A percentile compares a stretch with the other conserved stretches of the same genome.
Evolutionary conservation across 2,888 invertebrate species (phyloP).

Genomic region (Pristionchus entomophagus): DNA sequence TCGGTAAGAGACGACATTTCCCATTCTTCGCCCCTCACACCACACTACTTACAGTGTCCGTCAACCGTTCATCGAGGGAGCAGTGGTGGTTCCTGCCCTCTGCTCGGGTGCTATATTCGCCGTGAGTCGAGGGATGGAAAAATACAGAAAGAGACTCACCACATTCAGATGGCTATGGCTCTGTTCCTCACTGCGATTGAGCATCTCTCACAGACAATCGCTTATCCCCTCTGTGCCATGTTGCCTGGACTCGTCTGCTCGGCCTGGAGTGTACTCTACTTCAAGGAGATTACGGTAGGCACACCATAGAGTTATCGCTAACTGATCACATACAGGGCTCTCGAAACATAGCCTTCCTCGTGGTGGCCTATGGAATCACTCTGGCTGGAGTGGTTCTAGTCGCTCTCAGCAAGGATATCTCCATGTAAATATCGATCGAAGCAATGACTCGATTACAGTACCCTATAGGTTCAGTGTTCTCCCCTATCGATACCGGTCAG

Average conservation of each 20-base stretch:
- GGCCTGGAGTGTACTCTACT: constrained; percentile 77
- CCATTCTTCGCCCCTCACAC: constrained; percentile 24
- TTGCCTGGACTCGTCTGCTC: constrained; percentile 77
- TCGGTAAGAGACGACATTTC: constrained; percentile 54
- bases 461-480: constrained; percentile 46
- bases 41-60: constrained; percentile 49
- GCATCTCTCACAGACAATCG: constrained; percentile 77
- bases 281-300: constrained; percentile 78
- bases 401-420: constrained; percentile 52
- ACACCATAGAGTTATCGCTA: not conserved
- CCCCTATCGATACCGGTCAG: constrained; percentile 21
- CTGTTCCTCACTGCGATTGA: constrained; percentile 78
- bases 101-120: constrained; percentile 78
- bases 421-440: constrained; percentile 39
- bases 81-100: constrained; percentile 77
- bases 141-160: not conserved
- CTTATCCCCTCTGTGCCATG: constrained; percentile 78
- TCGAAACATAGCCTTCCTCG: constrained; percentile 58
- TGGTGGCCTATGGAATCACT: constrained; percentile 57
- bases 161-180: constrained; percentile 49
- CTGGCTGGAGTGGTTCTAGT: constrained; percentile 60
- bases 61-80: constrained; percentile 72
- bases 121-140: constrained; percentile 35
- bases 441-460: not conserved
- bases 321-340: constrained; percentile 54